Percentiles rank a stretch among this genome's conserved stretches.
These are phyloP conservation scores for human DNA, from an alignment of 2,113 vertebrate genomes.

Conservation along the genomic window GRCh38 chr14:104502501-104503000, in stretches of 20 bases:
- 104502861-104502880: too few species aligned
- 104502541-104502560: rapidly evolving
- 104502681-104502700: background rate
- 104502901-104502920: background rate
- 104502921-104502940: background rate
- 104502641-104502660: background rate
- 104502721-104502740: rapidly evolving
- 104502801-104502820: too few species aligned
- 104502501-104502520: background rate
- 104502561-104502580: rapidly evolving
- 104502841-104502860: background rate
- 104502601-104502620: too few species aligned
- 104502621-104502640: rapidly evolving
- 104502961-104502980: rapidly evolving
- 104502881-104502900: background rate
- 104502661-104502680: too few species aligned
- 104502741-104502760: background rate
- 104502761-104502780: too few species aligned
- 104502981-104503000: rapidly evolving
- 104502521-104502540: background rate
- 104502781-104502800: background rate
- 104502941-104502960: background rate
- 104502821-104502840: background rate
- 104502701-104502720: background rate
- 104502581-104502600: rapidly evolving